These are phyloP conservation scores for Pseudanteris insignis DNA, from an alignment of 2,888 invertebrate species.

Conservation along the genomic window DNA sequence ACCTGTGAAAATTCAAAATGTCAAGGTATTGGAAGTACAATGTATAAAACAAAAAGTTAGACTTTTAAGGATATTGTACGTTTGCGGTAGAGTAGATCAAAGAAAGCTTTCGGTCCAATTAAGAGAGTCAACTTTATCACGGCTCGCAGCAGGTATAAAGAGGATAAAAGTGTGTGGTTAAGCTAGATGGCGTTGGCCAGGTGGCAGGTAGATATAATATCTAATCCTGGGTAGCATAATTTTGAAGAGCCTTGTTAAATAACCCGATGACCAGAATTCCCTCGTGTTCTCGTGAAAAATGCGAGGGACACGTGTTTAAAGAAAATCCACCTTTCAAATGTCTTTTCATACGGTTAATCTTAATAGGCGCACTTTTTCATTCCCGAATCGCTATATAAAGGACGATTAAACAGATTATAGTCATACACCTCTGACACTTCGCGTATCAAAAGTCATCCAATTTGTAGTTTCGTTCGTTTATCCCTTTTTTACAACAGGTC, in stretches of 20 bases:
- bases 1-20: slow-evolving; percentile 16
- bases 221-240: slow-evolving; percentile 40
- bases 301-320: slow-evolving; percentile 32
- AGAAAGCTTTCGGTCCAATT: slow-evolving; percentile 39
- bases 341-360: slow-evolving; percentile 33
- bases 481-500: slow-evolving; percentile 12
- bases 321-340: slow-evolving; percentile 28
- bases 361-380: slow-evolving; percentile 18
- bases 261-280: slow-evolving; percentile 37
- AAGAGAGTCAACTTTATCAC: slow-evolving; percentile 42
- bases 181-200: slow-evolving; percentile 34
- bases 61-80: slow-evolving; percentile 18
- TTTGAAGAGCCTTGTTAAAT: slow-evolving; percentile 39
- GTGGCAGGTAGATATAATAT: slow-evolving; percentile 42
- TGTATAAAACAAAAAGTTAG: slow-evolving; percentile 27
- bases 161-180: slow-evolving; percentile 32
- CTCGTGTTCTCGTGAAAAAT: slow-evolving; percentile 39
- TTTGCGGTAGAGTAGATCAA: slow-evolving; percentile 26
- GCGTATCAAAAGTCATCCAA: slow-evolving; percentile 30
- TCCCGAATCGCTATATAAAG: slow-evolving; percentile 16
- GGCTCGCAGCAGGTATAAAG: slow-evolving; percentile 32
- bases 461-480: slow-evolving; percentile 27
- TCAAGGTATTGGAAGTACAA: slow-evolving; percentile 4
- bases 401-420: slow-evolving; percentile 33
- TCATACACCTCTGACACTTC: slow-evolving; percentile 17